Percentiles rank a stretch among this genome's conserved stretches.
Evolutionary conservation across 2,113 vertebrate species (phyloP).

Genomic region (Hirundichthys speculiger): DNA sequence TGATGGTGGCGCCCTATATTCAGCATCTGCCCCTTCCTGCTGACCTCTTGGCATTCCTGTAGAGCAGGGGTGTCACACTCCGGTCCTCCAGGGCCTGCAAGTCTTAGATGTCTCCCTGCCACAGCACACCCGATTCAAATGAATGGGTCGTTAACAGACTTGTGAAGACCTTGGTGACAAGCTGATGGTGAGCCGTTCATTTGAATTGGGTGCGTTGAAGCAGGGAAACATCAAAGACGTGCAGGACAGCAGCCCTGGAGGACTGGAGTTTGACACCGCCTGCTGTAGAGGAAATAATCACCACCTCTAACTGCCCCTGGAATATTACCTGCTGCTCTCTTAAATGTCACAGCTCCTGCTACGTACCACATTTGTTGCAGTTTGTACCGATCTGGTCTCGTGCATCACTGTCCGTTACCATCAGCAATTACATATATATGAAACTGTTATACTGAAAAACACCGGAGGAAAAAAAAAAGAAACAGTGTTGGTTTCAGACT

Average conservation of each 20-base stretch:
- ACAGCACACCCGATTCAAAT: too few relatives aligned
- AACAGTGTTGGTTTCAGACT: conserved; percentile 47
- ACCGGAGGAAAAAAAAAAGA: conserved; percentile 27
- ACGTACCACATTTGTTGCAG: conserved; percentile 31
- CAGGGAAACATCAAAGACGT: too few relatives aligned
- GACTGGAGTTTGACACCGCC: too few relatives aligned
- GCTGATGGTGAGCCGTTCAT: too few relatives aligned
- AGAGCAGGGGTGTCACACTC: too few relatives aligned
- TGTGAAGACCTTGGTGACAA: too few relatives aligned
- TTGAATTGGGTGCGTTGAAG: too few relatives aligned
- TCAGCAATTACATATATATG: conserved; percentile 53
- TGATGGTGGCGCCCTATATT: conserved; percentile 51
- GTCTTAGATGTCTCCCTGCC: too few relatives aligned
- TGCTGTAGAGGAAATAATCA: conserved; percentile 22
- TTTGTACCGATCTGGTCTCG: conserved; percentile 31
- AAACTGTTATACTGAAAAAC: conserved; percentile 37
- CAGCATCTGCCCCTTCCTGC: conserved; percentile 44
- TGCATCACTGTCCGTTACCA: conserved; percentile 55
- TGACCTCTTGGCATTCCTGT: conserved; percentile 46
- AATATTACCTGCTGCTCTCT: conserved; percentile 14
- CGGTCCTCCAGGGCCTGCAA: too few relatives aligned
- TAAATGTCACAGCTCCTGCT: conserved; percentile 33
- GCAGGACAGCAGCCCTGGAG: too few relatives aligned
- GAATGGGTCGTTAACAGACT: too few relatives aligned
- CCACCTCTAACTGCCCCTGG: conserved; percentile 7